phyloP scores from a whole-genome alignment of 2,888 invertebrate species.

The Meganola albula region DNA sequence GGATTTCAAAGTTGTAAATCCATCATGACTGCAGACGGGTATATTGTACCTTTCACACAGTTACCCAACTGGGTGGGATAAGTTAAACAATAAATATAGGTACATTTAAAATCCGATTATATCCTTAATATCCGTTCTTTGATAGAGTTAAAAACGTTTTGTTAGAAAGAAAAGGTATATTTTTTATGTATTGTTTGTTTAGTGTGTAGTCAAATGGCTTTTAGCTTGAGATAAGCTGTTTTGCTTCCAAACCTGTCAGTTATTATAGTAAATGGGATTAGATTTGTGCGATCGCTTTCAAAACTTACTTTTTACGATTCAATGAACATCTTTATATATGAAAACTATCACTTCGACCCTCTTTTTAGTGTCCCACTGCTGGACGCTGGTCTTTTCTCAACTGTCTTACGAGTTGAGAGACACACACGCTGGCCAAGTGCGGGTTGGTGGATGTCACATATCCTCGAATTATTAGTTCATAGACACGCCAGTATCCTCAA shows the following conservation, averaged over 20 bases:
- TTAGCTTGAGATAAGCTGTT: conserved; percentile 7
- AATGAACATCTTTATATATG: too few relatives aligned
- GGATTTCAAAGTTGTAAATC: conserved; percentile 25
- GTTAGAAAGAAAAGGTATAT: conserved; percentile 39
- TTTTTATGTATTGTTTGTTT: conserved; percentile 36
- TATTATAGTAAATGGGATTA: conserved; percentile 26
- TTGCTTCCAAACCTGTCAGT: conserved; percentile 12
- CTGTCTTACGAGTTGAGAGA: too few relatives aligned
- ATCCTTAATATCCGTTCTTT: conserved; percentile 43
- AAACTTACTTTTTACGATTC: conserved; percentile 8
- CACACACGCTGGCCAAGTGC: too few relatives aligned
- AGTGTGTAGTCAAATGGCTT: conserved; percentile 24
- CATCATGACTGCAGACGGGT: conserved; percentile 23
- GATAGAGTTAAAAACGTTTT: conserved; percentile 43
- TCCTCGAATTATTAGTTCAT: too few relatives aligned
- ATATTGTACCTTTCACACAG: conserved; percentile 19
- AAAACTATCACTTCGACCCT: too few relatives aligned
- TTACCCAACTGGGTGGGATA: conserved; percentile 48
- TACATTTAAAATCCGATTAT: conserved; percentile 66
- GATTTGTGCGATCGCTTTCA: conserved; percentile 5
- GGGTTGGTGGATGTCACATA: too few relatives aligned
- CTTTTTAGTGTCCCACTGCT: too few relatives aligned
- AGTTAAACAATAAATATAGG: conserved; percentile 54
- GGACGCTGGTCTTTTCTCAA: too few relatives aligned
- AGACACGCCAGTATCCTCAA: too few relatives aligned